phyloP scores from a whole-genome alignment of 2,888 invertebrate genomes.

The Muschampia plurimacula region DNA sequence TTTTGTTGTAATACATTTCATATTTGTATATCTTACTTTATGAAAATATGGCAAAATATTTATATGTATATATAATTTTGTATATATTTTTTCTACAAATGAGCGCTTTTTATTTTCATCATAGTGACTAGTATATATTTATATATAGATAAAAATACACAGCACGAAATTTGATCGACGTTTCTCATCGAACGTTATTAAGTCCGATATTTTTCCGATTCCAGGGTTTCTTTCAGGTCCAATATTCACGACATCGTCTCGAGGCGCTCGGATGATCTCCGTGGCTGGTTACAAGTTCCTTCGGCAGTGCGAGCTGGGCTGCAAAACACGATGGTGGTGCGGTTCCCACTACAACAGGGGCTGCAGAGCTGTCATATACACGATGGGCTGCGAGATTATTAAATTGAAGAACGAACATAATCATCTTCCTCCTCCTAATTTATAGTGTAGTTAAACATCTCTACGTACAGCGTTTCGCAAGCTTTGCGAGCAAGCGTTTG shows the following conservation, averaged over 20 bases:
- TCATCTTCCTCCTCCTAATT: slow-evolving; percentile 44
- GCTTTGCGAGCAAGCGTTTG: too few relatives aligned
- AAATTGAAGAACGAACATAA: slow-evolving; percentile 50
- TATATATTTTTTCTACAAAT: too few relatives aligned
- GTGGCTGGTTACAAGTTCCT: slow-evolving; percentile 53
- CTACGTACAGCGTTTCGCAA: too few relatives aligned
- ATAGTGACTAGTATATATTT: too few relatives aligned
- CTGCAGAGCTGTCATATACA: slow-evolving; percentile 55
- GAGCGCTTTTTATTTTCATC: too few relatives aligned
- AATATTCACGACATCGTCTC: slow-evolving; percentile 47
- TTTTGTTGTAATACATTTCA: too few relatives aligned
- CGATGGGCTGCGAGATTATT: slow-evolving; percentile 47
- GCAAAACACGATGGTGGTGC: slow-evolving; percentile 59
- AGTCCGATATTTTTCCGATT: background rate
- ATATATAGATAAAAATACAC: too few relatives aligned
- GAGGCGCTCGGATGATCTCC: slow-evolving; percentile 51
- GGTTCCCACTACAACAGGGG: slow-evolving; percentile 53
- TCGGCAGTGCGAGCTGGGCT: slow-evolving; percentile 49
- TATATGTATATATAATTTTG: too few relatives aligned
- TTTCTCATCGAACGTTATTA: too few relatives aligned
- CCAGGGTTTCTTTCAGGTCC: slow-evolving; percentile 42
- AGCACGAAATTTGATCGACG: too few relatives aligned
- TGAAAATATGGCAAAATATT: too few relatives aligned
- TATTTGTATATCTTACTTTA: too few relatives aligned
- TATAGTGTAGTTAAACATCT: slow-evolving; percentile 4